These are phyloP conservation scores for Chydorus sphaericus DNA, from an alignment of 2,888 invertebrate genomes.

Conservation along the genomic window DNA sequence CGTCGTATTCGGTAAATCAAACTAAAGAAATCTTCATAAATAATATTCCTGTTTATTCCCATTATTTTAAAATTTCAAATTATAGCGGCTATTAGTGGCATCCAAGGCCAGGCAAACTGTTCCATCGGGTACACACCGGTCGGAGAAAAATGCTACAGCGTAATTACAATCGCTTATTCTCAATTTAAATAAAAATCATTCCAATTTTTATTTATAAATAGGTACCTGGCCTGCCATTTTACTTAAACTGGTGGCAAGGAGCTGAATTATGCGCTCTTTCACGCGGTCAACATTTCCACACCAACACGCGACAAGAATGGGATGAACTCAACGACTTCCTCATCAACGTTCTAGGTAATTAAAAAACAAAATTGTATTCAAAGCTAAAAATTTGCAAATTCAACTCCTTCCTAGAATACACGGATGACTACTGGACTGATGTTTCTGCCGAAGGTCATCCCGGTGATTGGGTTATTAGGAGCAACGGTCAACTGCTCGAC, in stretches of 20 bases:
- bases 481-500: not conserved
- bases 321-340: slow-evolving; percentile 9
- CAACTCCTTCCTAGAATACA: not conserved
- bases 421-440: slow-evolving; percentile 10
- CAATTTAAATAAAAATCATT: not conserved
- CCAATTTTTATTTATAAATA: not conserved
- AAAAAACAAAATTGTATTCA: not conserved
- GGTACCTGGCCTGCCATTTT: slow-evolving; percentile 9
- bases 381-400: not conserved
- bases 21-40: not conserved
- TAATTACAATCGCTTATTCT: not conserved
- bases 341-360: slow-evolving; percentile 8
- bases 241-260: slow-evolving; percentile 1
- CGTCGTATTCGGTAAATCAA: not conserved
- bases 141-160: slow-evolving; percentile 10
- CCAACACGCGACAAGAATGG: not conserved
- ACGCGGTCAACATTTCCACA: slow-evolving; percentile 1
- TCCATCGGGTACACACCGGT: slow-evolving; percentile 4
- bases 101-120: slow-evolving; percentile 3
- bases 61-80: not conserved
- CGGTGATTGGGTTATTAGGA: slow-evolving; percentile 4
- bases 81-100: not conserved
- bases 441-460: slow-evolving; percentile 11
- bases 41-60: not conserved
- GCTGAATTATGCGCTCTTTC: slow-evolving; percentile 9